Evolutionary conservation across 2,888 invertebrate species (phyloP).

Genomic region (Dolomedes plantarius): DNA sequence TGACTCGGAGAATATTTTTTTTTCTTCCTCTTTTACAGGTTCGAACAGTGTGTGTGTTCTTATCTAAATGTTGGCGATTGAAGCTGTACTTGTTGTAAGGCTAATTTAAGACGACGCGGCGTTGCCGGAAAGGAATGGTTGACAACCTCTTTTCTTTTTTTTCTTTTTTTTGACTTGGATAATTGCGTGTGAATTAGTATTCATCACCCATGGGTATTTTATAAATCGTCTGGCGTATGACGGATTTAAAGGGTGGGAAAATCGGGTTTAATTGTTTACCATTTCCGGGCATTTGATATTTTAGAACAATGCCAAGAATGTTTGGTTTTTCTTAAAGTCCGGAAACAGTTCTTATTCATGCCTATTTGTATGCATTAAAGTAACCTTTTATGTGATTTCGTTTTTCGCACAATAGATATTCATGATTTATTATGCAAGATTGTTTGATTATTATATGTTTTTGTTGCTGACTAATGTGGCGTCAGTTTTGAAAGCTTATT

Average conservation of each 20-base stretch:
- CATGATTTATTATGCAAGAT: too few relatives aligned
- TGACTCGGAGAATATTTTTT: constrained; percentile 36
- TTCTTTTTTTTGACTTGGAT: background rate
- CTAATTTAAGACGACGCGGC: constrained; percentile 37
- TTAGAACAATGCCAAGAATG: background rate
- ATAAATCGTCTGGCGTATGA: background rate
- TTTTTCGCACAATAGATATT: too few relatives aligned
- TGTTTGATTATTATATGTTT: too few relatives aligned
- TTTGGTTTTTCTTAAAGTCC: background rate
- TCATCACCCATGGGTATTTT: background rate
- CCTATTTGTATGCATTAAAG: too few relatives aligned
- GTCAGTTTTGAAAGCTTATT: too few relatives aligned
- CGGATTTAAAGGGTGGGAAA: background rate
- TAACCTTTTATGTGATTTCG: too few relatives aligned
- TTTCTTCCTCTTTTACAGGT: constrained; percentile 2
- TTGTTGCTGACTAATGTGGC: too few relatives aligned
- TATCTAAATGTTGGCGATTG: constrained; percentile 56
- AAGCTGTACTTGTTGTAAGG: constrained; percentile 29
- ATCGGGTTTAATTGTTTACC: background rate
- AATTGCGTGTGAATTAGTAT: background rate
- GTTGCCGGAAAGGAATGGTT: constrained; percentile 8
- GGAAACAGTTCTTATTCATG: too few relatives aligned
- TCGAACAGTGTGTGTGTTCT: constrained; percentile 41
- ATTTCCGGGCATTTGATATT: background rate
- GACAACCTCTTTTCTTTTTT: background rate